Evolutionary conservation across 2,113 vertebrate genomes (phyloP).

Genomic region (Mobula hypostoma): DNA sequence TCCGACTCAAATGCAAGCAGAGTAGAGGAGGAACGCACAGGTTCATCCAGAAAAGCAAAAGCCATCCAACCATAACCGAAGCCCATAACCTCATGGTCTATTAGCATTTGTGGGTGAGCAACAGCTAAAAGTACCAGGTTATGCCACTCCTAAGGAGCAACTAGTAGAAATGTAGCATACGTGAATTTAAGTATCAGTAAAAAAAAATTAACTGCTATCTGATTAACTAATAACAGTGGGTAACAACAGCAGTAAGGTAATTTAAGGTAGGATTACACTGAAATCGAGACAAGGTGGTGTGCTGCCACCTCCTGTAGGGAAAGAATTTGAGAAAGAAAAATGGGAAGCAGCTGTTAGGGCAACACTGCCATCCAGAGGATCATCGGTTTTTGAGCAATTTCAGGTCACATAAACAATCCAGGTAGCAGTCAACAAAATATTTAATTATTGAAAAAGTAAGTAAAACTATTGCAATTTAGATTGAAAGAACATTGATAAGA

Average conservation of each 20-base stretch:
- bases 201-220: background rate
- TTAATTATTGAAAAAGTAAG: background rate
- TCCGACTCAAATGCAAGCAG: background rate
- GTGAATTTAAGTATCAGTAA: background rate
- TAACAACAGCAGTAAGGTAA: background rate
- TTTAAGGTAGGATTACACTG: background rate
- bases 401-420: background rate
- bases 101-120: background rate
- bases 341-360: background rate
- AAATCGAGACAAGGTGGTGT: background rate
- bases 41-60: background rate
- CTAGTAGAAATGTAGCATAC: background rate
- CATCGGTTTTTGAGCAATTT: too few relatives aligned
- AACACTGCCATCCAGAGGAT: constrained; percentile 30
- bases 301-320: background rate
- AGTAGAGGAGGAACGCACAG: background rate
- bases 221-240: background rate
- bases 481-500: background rate
- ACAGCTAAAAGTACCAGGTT: background rate
- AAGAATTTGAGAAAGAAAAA: background rate
- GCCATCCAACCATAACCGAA: background rate
- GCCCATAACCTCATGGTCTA: background rate
- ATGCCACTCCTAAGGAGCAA: background rate
- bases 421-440: background rate
- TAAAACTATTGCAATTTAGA: background rate